Conservation (phyloP, 92 coral and sea anemone genomes). For the Palythoa grandis region DNA sequence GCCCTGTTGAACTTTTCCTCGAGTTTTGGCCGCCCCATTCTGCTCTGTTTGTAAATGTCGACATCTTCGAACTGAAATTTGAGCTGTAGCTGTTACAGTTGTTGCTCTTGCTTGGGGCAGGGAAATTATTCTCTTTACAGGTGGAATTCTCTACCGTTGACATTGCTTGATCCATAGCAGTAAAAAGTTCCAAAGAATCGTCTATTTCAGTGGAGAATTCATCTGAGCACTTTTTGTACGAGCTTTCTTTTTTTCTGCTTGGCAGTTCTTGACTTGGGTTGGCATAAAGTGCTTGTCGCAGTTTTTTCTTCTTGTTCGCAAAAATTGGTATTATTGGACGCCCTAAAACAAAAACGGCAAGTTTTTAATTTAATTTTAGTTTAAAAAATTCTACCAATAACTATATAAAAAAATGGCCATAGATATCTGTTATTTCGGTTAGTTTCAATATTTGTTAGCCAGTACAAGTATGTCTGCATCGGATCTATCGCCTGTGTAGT, state of each 20-base stretch:
- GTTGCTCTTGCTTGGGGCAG: background rate
- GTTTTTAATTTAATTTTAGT: background rate
- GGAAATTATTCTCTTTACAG: constrained; percentile 8
- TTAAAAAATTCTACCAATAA: background rate
- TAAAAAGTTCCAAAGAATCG: constrained; percentile 4
- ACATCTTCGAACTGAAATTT: background rate
- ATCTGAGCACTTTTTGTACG: background rate
- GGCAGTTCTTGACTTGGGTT: constrained; percentile 60
- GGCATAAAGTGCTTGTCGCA: constrained; percentile 87
- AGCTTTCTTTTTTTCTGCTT: constrained; percentile 10
- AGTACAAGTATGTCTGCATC: background rate
- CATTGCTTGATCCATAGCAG: constrained; percentile 5
- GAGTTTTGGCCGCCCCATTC: constrained; percentile 5
- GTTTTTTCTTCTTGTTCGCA: constrained; percentile 77
- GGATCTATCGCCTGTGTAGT: background rate
- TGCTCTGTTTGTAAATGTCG: constrained; percentile 7
- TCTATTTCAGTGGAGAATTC: constrained; percentile 16
- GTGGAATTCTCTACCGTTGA: background rate
- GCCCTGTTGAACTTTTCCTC: constrained; percentile 23
- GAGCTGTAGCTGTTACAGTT: background rate
- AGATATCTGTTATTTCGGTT: background rate
- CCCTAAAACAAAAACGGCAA: background rate
- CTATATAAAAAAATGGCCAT: background rate
- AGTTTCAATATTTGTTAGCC: background rate
- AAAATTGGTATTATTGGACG: constrained; percentile 82